Base-by-base conservation (phyloP, 2,797 vertebrate species). In the Galago senegalensis region DNA sequence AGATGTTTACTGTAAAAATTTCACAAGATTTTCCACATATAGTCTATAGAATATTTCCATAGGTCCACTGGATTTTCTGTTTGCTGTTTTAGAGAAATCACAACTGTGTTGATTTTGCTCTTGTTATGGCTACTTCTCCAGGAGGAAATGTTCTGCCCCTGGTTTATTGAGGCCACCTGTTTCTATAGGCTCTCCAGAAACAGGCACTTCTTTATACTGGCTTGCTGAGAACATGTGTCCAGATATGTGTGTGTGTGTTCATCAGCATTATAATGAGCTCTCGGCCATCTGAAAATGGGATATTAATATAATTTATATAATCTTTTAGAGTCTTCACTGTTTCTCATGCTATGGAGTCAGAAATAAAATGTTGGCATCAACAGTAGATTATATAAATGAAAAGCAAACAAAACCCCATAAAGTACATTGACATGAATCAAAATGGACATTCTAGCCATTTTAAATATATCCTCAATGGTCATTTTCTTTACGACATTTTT, bases 1-100 rank as follows among this genome's bases (percentile, higher is more conserved):
- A 93, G 10, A 43, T 92, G 87, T 90, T 97, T 96, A 72, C 72
- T 90, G 14, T 88, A 40, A 96, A 90, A 96, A 87, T 88, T 93
- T 58, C 56, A 69, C 61, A n/a, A 92, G 17, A 6, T 77, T 93
- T 87, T 40, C 40, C 60, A 43, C 3, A 88, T 63, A 12, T 82
- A 72, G 94, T 29, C 72, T 81, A 27, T 60, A 87, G 53, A 84
- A 92, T 81, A 8, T 83, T 85, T 97, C 56, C 46, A 56, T 61
- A 61, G 10, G 29, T 53, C 65, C 25, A 81, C 72, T 88, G 82
- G 37, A 25, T 76, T 95, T 95, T 81, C 43, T 96, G 9, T 95
- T 91, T 92, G 31, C 20, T 90, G 10, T 53, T 80, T 73, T 82
- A 92, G 40, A 63, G 7, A 12, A 83, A 79, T 29, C 72, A 92